phyloP scores from a whole-genome alignment of 2,113 vertebrate species.

The Neopipo cinnamomea region DNA sequence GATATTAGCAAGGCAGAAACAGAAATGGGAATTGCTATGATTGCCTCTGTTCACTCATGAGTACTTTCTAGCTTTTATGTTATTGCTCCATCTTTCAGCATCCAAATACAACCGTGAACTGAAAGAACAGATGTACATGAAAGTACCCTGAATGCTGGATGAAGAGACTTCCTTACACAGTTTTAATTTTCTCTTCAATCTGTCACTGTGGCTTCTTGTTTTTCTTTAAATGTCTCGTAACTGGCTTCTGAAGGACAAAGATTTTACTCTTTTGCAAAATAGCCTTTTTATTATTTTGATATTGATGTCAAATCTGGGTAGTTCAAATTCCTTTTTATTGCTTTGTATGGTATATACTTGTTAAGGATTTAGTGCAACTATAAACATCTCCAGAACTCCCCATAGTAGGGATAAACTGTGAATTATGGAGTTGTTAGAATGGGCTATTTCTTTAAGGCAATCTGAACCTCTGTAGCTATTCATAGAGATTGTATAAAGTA shows the following conservation, averaged over 20 bases:
- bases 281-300: slow-evolving; percentile 13
- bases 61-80: not conserved
- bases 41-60: not conserved
- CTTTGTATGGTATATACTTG: not conserved
- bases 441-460: slow-evolving; percentile 38
- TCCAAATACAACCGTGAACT: not conserved
- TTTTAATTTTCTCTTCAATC: not conserved
- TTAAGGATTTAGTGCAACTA: slow-evolving; percentile 59
- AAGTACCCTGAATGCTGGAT: not conserved
- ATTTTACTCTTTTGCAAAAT: slow-evolving; percentile 15
- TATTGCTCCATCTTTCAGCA: not conserved
- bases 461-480: slow-evolving; percentile 19
- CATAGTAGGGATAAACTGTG: slow-evolving; percentile 9
- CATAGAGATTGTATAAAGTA: slow-evolving; percentile 20
- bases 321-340: slow-evolving; percentile 27
- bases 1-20: not conserved
- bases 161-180: not conserved
- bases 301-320: slow-evolving; percentile 7
- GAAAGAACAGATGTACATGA: not conserved
- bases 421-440: slow-evolving; percentile 29
- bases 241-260: not conserved
- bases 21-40: not conserved
- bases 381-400: slow-evolving; percentile 48
- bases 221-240: not conserved
- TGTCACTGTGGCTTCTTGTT: not conserved